A percentile compares a stretch with the other conserved stretches of the same genome.
These are phyloP conservation scores for Pachyrhynchus sulphureomaculatus DNA, from an alignment of 1,140 invertebrate genomes.

Conservation along the genomic window DNA sequence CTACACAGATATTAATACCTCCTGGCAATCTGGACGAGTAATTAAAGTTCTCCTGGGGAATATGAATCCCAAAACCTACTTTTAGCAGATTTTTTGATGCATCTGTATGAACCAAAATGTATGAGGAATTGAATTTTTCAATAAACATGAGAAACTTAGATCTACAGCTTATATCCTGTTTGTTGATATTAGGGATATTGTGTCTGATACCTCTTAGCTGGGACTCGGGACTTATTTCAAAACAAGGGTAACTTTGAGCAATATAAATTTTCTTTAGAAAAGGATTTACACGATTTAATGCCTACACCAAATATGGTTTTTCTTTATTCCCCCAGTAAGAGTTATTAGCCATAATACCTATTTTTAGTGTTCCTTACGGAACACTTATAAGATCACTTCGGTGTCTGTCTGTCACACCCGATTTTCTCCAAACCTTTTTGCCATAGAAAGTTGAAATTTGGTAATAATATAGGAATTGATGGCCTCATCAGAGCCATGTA, in stretches of 20 bases:
- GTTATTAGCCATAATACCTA: too few species aligned
- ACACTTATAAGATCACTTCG: too few species aligned
- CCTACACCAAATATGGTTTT: not conserved
- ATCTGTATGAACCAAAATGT: constrained; percentile 13
- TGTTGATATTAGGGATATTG: not conserved
- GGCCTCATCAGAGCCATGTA: too few species aligned
- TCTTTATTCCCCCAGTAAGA: not conserved
- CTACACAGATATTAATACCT: constrained; percentile 16
- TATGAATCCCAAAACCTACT: too few species aligned
- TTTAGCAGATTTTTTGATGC: constrained; percentile 9
- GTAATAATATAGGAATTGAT: too few species aligned
- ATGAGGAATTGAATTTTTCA: not conserved
- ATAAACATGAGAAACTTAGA: not conserved
- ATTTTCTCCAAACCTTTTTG: too few species aligned
- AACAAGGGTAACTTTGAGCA: not conserved
- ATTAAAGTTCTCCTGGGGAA: not conserved
- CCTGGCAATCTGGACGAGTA: too few species aligned
- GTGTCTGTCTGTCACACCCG: too few species aligned
- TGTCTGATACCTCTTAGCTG: not conserved
- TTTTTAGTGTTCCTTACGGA: too few species aligned
- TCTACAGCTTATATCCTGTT: not conserved
- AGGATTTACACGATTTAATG: not conserved
- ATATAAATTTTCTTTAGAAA: not conserved
- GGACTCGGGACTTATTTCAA: not conserved
- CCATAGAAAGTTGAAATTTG: too few species aligned